Evolutionary conservation across 2,888 invertebrate species (phyloP), one percentile per base, ranked within the genome.

Genomic region (Ellobium chinense): DNA sequence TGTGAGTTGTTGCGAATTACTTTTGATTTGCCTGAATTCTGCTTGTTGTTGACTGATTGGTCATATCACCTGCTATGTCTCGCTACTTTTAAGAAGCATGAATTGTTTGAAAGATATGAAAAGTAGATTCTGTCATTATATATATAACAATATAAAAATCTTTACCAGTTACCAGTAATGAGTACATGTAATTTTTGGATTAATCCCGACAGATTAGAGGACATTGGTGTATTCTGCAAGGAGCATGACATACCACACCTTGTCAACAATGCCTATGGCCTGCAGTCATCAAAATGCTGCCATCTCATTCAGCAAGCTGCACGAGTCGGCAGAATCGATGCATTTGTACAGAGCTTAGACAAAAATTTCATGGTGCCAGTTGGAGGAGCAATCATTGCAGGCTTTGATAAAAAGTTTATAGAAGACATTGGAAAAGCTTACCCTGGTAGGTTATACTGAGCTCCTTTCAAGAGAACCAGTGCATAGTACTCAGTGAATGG

Each of bases 281-380:
- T 97, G 72, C 96, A 97, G 93, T 95, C 95, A 85, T 94, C 94
- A 34, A 94, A 94, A 85, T 94, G 95, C 85, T 94, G 95, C 92
- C 95, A 95, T 86, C 94, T 95, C 31, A 94, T 96, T 84, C 95
- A 96, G 92, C 95, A 95, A 92, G 93, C 93, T 24, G 87, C 89
- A 21, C 88, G 92, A 74, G 93, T 94, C 82, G 96, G 96, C 12
- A 94, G 96, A 80, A 94, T 97, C 0, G 97, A 97, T 93, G 95
- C 95, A 5, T 95, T 96, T 92, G 95, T 97, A 39, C 97, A 97
- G 91, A 96, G 96, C 89, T 95, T 96, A 14, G 97, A 97, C 92
- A 97, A 97, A 92, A 97, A 97, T 93, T 95, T 97, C 82, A 92
- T 96, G 93, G 96, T 97, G 34, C 97, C 97, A 21, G 97, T 97